Conservation (phyloP, 2,888 invertebrate genomes). For the Deilephila porcellus region DNA sequence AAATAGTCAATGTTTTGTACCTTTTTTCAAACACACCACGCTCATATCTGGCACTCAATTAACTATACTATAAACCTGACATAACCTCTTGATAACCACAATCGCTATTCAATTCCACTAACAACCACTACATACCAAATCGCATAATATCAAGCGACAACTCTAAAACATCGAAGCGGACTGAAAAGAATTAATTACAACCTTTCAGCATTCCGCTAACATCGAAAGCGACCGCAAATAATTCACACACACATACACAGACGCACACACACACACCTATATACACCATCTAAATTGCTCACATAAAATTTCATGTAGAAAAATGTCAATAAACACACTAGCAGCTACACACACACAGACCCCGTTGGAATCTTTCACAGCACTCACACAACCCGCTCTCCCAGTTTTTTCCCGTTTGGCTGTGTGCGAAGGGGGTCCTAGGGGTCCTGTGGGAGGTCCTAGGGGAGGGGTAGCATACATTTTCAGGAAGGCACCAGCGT, state of each 20-base stretch:
- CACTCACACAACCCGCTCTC: slow-evolving; percentile 57
- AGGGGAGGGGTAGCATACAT: slow-evolving; percentile 70
- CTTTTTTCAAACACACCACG: too few species aligned
- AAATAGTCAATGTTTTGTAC: too few species aligned
- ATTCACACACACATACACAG: slow-evolving; percentile 61
- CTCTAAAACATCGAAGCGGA: slow-evolving; percentile 53
- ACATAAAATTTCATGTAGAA: slow-evolving; percentile 82
- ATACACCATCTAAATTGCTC: slow-evolving; percentile 72
- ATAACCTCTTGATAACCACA: too few species aligned
- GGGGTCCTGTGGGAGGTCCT: slow-evolving; percentile 49
- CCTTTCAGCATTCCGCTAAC: slow-evolving; percentile 74
- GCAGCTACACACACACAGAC: slow-evolving; percentile 41
- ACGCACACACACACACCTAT: slow-evolving; percentile 47
- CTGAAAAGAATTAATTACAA: slow-evolving; percentile 78
- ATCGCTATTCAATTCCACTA: background rate
- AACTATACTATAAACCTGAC: too few species aligned
- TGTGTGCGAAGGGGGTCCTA: slow-evolving; percentile 49
- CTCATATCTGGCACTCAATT: too few species aligned
- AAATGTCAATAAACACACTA: slow-evolving; percentile 80
- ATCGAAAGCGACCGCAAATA: slow-evolving; percentile 74
- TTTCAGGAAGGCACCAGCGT: slow-evolving; percentile 81
- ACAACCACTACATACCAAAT: background rate
- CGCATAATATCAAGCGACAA: slow-evolving; percentile 10
- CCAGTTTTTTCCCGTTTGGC: slow-evolving; percentile 66
- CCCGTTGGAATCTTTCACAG: slow-evolving; percentile 38